Conservation (phyloP, 2,888 invertebrate species). For the Drosophila falleni region DNA sequence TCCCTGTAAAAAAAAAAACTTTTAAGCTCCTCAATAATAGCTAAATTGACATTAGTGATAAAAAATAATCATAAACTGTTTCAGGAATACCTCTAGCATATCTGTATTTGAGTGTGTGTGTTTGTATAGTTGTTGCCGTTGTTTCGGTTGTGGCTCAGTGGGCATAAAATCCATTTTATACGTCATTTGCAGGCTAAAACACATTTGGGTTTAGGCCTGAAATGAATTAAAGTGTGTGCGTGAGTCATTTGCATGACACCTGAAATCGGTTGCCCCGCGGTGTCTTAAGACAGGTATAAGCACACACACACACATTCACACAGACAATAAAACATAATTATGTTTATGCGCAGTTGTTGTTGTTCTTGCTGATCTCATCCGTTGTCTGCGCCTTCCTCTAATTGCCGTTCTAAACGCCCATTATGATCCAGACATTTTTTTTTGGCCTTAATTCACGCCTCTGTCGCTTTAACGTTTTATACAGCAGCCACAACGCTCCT, state of each 20-base stretch:
- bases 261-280: conserved; percentile 29
- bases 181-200: conserved; percentile 68
- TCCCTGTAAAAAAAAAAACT: no score
- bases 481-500: conserved; percentile 67
- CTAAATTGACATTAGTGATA: no score
- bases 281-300: conserved; percentile 14
- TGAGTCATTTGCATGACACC: conserved; percentile 52
- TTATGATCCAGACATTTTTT: conserved; percentile 41
- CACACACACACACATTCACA: conserved; percentile 2
- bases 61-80: no score
- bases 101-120: conserved; percentile 18
- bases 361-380: conserved; percentile 58
- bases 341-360: conserved; percentile 24
- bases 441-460: conserved; percentile 75
- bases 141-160: conserved; percentile 69
- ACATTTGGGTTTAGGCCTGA: conserved; percentile 24
- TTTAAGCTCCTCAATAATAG: no score
- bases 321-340: conserved; percentile 39
- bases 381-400: conserved; percentile 43
- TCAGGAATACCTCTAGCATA: neutral
- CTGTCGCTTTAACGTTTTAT: conserved; percentile 37
- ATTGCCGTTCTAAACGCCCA: conserved; percentile 43
- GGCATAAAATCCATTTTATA: conserved; percentile 69
- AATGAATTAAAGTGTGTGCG: conserved; percentile 23
- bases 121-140: conserved; percentile 44